Evolutionary conservation across 2,797 vertebrate species (phyloP).

Genomic region (Myotis planiceps): DNA sequence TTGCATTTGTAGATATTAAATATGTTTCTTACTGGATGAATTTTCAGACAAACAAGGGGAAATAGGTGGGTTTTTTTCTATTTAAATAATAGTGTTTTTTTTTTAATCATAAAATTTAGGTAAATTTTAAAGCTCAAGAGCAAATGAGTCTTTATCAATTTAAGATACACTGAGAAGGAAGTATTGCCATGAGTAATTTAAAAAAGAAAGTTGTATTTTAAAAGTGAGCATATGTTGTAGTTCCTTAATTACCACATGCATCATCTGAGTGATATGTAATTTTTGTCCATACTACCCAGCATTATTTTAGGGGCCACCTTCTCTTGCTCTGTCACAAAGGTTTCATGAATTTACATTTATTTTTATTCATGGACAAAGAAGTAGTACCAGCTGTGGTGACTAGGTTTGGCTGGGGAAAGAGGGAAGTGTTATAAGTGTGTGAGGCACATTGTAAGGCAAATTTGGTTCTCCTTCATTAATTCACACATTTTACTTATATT

Average conservation of each 20-base stretch:
- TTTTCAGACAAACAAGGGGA: slow-evolving; percentile 6
- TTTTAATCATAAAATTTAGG: neutral
- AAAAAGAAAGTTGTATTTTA: neutral
- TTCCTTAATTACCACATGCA: neutral
- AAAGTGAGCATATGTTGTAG: neutral
- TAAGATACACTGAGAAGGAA: neutral
- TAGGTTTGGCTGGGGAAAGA: neutral
- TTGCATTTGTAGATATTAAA: neutral
- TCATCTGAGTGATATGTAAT: neutral
- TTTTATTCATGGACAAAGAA: slow-evolving; percentile 23
- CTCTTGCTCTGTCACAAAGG: neutral
- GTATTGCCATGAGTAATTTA: neutral
- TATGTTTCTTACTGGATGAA: neutral
- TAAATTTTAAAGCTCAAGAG: slow-evolving; percentile 24
- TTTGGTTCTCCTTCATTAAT: neutral
- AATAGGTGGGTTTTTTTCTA: neutral
- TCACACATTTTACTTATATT: neutral
- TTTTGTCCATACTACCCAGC: neutral
- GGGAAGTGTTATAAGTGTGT: neutral
- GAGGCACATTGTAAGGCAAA: neutral
- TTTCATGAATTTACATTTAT: neutral
- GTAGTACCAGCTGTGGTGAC: neutral
- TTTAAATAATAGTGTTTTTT: neutral
- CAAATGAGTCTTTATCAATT: neutral
- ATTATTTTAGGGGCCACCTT: neutral